phyloP scores from a whole-genome alignment of 2,797 vertebrate genomes.

The Ctenosaura bakeri region DNA sequence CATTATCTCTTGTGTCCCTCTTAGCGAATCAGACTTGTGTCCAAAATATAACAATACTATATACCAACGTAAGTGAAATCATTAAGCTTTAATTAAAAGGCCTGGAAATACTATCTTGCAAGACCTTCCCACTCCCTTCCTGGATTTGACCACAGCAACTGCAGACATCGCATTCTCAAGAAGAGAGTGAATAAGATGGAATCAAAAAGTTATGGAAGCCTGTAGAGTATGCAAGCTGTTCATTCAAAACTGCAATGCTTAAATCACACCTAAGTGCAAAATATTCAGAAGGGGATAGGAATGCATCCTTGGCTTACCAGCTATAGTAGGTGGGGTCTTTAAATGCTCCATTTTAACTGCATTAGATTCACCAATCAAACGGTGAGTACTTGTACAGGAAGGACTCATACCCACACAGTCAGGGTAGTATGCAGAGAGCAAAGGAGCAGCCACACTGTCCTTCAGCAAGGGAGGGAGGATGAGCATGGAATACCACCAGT shows the following conservation, averaged over 20 bases:
- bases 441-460: constrained; percentile 93
- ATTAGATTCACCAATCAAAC: constrained; percentile 78
- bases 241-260: neutral
- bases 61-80: neutral
- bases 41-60: too few species aligned
- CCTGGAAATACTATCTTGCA: neutral
- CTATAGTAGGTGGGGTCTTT: constrained; percentile 73
- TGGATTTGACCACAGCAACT: neutral
- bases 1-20: neutral
- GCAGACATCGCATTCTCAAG: neutral
- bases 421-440: constrained; percentile 95
- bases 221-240: neutral
- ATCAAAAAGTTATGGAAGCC: neutral
- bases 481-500: constrained; percentile 98
- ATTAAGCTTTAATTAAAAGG: neutral
- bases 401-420: constrained; percentile 99
- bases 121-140: neutral
- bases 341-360: constrained; percentile 87
- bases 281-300: constrained; percentile 37
- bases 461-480: constrained; percentile 96
- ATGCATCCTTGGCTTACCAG: constrained; percentile 81
- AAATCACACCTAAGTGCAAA: neutral
- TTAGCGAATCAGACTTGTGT: neutral
- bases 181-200: neutral
- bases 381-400: constrained; percentile 86